These are phyloP conservation scores for Mirza zaza DNA, from an alignment of 2,113 vertebrate genomes.

Conservation along the genomic window DNA sequence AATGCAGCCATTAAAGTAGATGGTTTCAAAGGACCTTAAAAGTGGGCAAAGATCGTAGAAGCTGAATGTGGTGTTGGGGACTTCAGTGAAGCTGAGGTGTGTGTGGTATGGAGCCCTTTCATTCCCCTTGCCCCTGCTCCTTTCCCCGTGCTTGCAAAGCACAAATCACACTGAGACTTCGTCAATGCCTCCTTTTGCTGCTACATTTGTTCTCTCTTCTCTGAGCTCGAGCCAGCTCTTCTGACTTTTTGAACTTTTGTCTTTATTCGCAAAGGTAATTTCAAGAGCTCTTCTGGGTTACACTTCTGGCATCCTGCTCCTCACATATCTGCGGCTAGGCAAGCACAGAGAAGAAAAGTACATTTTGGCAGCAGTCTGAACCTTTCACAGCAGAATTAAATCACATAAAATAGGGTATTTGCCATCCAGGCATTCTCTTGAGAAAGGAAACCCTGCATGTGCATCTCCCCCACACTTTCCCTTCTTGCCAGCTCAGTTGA, in stretches of 20 bases:
- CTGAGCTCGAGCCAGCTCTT: background rate
- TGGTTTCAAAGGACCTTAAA: background rate
- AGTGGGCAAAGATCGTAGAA: background rate
- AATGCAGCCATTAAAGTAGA: background rate
- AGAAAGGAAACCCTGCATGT: background rate
- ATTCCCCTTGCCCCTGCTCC: background rate
- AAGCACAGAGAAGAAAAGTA: constrained; percentile 44
- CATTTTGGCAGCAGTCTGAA: background rate
- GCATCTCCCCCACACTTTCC: background rate
- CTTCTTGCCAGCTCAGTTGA: background rate
- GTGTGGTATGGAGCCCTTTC: background rate
- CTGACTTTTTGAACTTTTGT: constrained; percentile 62
- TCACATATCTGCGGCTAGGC: background rate
- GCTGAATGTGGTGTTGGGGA: too few species aligned
- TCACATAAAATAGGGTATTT: background rate
- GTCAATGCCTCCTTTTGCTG: background rate
- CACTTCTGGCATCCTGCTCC: background rate
- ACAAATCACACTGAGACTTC: background rate
- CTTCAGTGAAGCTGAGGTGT: background rate
- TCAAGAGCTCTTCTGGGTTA: constrained; percentile 46
- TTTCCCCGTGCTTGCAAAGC: background rate
- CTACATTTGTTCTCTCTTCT: background rate
- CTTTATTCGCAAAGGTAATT: constrained; percentile 65
- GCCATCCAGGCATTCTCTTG: constrained; percentile 3
- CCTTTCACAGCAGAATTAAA: constrained; percentile 53